Percentiles rank a stretch among this genome's conserved stretches.
These are phyloP conservation scores for Artemia franciscana DNA, from an alignment of 1,140 invertebrate genomes.

Conservation along the genomic window DNA sequence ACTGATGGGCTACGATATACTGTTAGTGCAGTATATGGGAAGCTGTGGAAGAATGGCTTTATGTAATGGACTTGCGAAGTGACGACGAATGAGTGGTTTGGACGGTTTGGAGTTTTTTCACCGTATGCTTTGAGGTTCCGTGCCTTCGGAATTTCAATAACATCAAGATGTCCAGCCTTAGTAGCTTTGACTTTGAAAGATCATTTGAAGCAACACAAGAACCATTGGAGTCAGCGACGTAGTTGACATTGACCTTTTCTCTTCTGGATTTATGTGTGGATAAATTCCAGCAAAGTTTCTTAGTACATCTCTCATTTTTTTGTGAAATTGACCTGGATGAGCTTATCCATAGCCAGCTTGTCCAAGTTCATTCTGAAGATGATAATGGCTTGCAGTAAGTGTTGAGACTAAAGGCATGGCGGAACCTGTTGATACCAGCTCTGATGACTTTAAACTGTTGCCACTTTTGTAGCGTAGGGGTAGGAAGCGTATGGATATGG, in stretches of 20 bases:
- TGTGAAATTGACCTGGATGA: conserved; percentile 26
- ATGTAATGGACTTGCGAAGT: no score
- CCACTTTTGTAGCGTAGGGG: no score
- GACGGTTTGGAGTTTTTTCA: no score
- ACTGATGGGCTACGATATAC: conserved; percentile 3
- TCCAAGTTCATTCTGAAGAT: conserved; percentile 28
- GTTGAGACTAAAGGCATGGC: conserved; percentile 6
- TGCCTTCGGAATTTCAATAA: conserved; percentile 15
- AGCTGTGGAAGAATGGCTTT: no score
- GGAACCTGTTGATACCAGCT: conserved; percentile 16
- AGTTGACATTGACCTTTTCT: conserved; percentile 25
- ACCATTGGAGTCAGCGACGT: conserved; percentile 24
- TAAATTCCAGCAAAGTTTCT: conserved; percentile 29
- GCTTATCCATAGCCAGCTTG: conserved; percentile 29
- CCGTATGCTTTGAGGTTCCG: no score
- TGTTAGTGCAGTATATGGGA: conserved; percentile 8
- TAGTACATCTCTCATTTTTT: conserved; percentile 23
- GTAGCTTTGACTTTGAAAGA: conserved; percentile 15
- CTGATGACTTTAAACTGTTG: no score
- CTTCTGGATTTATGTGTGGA: conserved; percentile 29
- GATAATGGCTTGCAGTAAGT: conserved; percentile 19
- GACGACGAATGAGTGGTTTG: no score
- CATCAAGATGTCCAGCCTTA: conserved; percentile 19
- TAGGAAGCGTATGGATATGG: no score
- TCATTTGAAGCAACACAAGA: conserved; percentile 28